Evolutionary conservation across 2,797 vertebrate genomes (phyloP).

Genomic region (Danio choprae): DNA sequence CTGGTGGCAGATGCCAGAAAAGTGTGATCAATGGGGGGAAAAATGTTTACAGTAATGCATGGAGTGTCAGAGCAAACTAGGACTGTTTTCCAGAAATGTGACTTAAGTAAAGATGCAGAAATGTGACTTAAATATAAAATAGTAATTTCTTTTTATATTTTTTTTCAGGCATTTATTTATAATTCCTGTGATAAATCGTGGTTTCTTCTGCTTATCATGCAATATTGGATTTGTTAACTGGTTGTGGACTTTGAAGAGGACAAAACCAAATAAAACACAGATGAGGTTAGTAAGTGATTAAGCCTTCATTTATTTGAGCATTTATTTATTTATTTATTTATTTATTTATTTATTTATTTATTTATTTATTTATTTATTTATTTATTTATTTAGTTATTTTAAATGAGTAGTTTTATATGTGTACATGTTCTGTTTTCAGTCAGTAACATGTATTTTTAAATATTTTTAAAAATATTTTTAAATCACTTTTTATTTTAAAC

Average conservation of each 20-base stretch:
- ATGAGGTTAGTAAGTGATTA: neutral
- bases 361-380: no score
- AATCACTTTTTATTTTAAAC: no score
- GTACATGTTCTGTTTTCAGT: no score
- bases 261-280: neutral
- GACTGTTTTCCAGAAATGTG: neutral
- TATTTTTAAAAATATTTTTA: no score
- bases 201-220: neutral
- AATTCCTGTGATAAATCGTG: neutral
- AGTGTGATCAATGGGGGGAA: neutral
- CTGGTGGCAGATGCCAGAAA: conserved; percentile 22
- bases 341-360: no score
- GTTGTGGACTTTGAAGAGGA: neutral
- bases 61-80: neutral
- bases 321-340: no score
- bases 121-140: neutral
- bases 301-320: neutral
- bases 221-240: neutral
- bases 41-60: neutral
- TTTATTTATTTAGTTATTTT: no score
- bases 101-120: neutral
- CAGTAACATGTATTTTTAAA: no score
- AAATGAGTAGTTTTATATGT: no score
- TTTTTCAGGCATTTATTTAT: no score
- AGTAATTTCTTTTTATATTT: no score